Conservation (phyloP, 2,113 vertebrate species). For the Chaetorhynchus papuensis region DNA sequence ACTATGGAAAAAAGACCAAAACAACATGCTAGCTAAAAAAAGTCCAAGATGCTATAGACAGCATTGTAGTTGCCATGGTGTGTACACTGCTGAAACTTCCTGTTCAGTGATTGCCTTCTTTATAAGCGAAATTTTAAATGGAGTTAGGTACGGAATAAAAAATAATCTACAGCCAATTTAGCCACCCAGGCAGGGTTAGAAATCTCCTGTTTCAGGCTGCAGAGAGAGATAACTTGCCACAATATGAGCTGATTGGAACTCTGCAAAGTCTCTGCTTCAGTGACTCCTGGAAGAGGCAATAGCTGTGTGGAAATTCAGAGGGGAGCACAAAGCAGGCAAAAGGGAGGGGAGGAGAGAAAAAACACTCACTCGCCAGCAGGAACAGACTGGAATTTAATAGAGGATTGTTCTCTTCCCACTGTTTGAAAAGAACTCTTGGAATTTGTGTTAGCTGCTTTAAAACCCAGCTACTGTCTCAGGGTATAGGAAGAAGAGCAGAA, state of each 20-base stretch:
- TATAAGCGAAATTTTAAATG: neutral
- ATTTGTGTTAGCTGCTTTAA: neutral
- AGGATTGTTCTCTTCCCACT: neutral
- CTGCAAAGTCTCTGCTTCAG: constrained; percentile 26
- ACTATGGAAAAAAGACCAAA: neutral
- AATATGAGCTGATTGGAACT: constrained; percentile 42
- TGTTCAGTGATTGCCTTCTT: neutral
- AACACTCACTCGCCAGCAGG: neutral
- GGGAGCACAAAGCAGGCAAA: neutral
- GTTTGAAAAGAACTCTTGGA: constrained; percentile 34
- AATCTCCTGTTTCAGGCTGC: constrained; percentile 26
- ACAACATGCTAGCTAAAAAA: neutral
- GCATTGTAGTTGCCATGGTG: neutral
- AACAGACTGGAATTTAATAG: constrained; percentile 15
- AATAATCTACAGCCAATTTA: neutral
- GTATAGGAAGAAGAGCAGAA: neutral
- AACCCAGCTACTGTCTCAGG: neutral
- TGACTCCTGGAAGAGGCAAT: constrained; percentile 2
- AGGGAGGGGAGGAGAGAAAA: neutral
- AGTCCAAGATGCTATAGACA: neutral
- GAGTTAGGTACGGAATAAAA: neutral
- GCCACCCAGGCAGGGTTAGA: neutral
- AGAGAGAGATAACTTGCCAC: constrained; percentile 28
- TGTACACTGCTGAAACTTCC: neutral
- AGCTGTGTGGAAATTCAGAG: neutral